phyloP scores from a whole-genome alignment of 2,888 invertebrate genomes.

The Labia minor region DNA sequence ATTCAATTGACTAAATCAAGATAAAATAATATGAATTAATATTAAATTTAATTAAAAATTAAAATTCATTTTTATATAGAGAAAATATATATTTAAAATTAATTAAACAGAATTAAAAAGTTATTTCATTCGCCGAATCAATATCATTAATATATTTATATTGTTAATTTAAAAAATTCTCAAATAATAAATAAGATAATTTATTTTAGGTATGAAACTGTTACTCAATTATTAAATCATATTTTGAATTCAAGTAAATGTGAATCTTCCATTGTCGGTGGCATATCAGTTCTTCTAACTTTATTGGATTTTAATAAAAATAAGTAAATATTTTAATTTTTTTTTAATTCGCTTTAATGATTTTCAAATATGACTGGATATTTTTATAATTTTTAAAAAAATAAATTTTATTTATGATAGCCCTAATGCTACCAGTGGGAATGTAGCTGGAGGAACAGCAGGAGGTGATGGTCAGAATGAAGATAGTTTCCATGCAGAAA shows the following conservation, averaged over 20 bases:
- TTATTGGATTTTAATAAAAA: conserved; percentile 46
- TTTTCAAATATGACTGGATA: conserved; percentile 15
- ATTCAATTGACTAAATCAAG: no score
- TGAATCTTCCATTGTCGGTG: conserved; percentile 65
- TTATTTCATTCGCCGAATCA: no score
- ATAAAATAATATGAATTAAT: no score
- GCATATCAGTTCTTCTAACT: conserved; percentile 66
- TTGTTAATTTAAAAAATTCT: no score
- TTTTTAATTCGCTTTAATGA: background rate
- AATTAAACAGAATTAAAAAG: no score
- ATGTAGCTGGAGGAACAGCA: conserved; percentile 19
- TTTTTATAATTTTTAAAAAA: background rate
- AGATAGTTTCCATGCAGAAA: conserved; percentile 36
- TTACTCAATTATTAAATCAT: conserved; percentile 58
- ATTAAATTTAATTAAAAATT: no score
- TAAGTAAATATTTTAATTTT: conserved; percentile 34
- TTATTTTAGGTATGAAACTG: conserved; percentile 48
- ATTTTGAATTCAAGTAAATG: conserved; percentile 56
- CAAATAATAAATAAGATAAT: no score
- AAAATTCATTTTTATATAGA: no score
- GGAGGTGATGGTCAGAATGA: conserved; percentile 35
- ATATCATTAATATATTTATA: no score
- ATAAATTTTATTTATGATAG: no score
- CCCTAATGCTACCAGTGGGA: conserved; percentile 3
- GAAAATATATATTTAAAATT: no score